Evolutionary conservation across 64 coral and sea anemone genomes (phyloP).

Genomic region (Trachythela sp.): DNA sequence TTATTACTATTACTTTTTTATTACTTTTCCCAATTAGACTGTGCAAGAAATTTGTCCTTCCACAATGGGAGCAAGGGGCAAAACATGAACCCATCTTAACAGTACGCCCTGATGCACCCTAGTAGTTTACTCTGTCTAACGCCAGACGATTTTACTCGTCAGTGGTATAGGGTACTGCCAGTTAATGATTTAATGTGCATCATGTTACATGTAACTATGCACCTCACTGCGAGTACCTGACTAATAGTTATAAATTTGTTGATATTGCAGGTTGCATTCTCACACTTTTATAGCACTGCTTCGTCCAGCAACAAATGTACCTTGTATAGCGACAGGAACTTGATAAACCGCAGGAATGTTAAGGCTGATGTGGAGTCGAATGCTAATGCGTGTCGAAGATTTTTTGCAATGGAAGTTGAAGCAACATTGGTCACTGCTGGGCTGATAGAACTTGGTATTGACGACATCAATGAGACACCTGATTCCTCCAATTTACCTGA

Average conservation of each 20-base stretch:
- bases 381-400: background rate
- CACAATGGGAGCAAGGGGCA: too few species aligned
- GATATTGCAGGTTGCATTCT: slow-evolving; percentile 1
- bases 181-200: too few species aligned
- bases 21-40: too few species aligned
- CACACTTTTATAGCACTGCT: background rate
- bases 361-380: background rate
- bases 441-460: background rate
- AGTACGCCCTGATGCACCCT: too few species aligned
- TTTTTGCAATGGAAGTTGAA: background rate
- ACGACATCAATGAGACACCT: background rate
- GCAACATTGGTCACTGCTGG: background rate
- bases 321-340: background rate
- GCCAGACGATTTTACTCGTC: too few species aligned
- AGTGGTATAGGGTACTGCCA: too few species aligned
- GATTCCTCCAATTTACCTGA: background rate
- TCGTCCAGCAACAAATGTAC: slow-evolving; percentile 1
- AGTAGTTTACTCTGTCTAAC: too few species aligned
- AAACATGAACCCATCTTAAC: too few species aligned
- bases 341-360: background rate
- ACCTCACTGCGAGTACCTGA: too few species aligned
- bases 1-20: too few species aligned
- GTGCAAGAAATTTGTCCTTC: too few species aligned
- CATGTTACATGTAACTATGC: too few species aligned
- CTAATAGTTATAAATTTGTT: background rate